Percentiles rank a stretch among this genome's conserved stretches.
Evolutionary conservation across 1,140 invertebrate genomes (phyloP).

Genomic region (Parasteatoda tepidariorum): DNA sequence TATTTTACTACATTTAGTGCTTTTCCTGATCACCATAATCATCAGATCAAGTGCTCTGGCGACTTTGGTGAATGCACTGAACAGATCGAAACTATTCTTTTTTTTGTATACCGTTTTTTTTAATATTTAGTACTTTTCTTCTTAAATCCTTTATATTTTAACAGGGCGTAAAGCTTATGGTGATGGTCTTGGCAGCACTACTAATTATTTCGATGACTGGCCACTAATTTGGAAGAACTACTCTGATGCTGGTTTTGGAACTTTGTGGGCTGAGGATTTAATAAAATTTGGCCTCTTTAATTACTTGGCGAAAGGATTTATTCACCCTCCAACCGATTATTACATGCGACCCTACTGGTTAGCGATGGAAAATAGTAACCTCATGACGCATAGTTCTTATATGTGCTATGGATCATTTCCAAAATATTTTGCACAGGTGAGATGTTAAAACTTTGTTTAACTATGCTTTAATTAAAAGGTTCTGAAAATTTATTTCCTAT

Average conservation of each 20-base stretch:
- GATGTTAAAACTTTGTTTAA: not conserved
- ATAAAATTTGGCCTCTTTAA: slow-evolving; percentile 71
- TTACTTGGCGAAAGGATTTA: slow-evolving; percentile 70
- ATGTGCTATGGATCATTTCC: slow-evolving; percentile 64
- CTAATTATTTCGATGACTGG: slow-evolving; percentile 66
- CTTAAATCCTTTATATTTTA: no score
- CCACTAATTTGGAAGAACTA: slow-evolving; percentile 73
- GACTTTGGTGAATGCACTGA: no score
- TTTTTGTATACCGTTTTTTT: no score
- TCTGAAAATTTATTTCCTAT: not conserved
- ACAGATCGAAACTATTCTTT: no score
- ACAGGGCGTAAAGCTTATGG: slow-evolving; percentile 63
- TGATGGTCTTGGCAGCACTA: not conserved
- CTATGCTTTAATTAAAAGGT: not conserved
- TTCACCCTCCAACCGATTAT: slow-evolving; percentile 69
- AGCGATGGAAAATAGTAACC: slow-evolving; percentile 52
- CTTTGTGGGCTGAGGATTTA: slow-evolving; percentile 71
- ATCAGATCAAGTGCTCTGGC: no score
- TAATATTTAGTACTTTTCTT: no score
- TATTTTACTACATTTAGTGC: no score
- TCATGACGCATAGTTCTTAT: slow-evolving; percentile 52
- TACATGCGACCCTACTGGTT: slow-evolving; percentile 69
- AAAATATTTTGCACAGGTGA: slow-evolving; percentile 43
- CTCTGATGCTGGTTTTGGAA: slow-evolving; percentile 68
- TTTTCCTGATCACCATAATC: no score